Conservation (phyloP, 30 jellyfish, hydroid and myxozoan species). For the Turritopsis rubra region DNA sequence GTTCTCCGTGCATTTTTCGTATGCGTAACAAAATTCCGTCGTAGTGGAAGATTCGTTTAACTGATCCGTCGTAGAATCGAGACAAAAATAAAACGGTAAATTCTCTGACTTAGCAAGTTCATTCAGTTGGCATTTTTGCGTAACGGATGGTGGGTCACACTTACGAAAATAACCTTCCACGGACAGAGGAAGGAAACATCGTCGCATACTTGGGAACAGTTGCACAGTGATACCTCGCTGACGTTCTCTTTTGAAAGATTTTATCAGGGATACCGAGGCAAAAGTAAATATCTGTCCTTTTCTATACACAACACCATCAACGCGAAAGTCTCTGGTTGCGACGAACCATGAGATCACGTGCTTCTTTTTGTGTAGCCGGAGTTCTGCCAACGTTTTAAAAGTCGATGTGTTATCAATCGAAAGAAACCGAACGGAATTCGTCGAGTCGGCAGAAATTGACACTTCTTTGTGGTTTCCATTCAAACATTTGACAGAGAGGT, state of each 20-base stretch:
- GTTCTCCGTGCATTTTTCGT: not conserved
- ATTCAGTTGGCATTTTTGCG: not conserved
- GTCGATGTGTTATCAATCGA: not conserved
- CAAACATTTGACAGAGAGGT: not conserved
- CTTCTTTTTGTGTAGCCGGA: not conserved
- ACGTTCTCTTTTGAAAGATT: constrained; percentile 31
- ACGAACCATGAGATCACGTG: constrained; percentile 1
- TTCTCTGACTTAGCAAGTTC: not conserved
- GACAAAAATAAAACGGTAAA: constrained; percentile 15
- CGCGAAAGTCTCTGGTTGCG: constrained; percentile 15
- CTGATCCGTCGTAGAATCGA: not conserved
- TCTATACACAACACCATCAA: not conserved
- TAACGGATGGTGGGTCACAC: constrained; percentile 18
- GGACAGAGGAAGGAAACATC: not conserved
- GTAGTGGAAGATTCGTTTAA: not conserved
- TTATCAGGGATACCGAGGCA: not conserved
- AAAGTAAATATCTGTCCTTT: constrained; percentile 30
- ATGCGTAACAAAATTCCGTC: not conserved
- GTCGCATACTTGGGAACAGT: constrained; percentile 13
- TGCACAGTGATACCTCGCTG: constrained; percentile 23
- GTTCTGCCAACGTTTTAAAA: constrained; percentile 16
- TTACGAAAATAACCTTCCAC: constrained; percentile 19
- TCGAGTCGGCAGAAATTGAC: not conserved
- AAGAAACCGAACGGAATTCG: not conserved
- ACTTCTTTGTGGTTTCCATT: not conserved